A percentile compares a stretch with the other conserved stretches of the same genome.
Evolutionary conservation across 2,888 invertebrate species (phyloP).

Genomic region (Philereme vetulata): DNA sequence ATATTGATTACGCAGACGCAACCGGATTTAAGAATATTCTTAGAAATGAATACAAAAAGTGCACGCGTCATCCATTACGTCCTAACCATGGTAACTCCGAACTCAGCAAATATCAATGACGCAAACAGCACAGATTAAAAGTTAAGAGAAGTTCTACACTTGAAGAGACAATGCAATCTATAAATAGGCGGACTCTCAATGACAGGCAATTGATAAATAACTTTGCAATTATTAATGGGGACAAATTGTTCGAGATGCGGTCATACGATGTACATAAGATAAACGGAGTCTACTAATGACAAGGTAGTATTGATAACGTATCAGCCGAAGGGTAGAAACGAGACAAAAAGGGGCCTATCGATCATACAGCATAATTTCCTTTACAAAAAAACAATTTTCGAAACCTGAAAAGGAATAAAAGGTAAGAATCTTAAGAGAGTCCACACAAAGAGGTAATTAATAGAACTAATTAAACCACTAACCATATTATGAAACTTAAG

Average conservation of each 20-base stretch:
- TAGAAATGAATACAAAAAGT: conserved; percentile 16
- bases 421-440: no score
- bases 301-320: no score
- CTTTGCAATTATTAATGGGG: conserved; percentile 13
- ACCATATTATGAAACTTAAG: no score
- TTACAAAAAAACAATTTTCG: no score
- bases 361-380: no score
- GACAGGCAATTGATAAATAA: conserved; percentile 10
- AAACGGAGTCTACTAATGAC: background rate
- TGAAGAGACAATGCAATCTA: conserved; percentile 21
- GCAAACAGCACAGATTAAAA: conserved; percentile 4
- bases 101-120: conserved; percentile 21
- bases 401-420: no score
- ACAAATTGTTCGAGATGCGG: conserved; percentile 5
- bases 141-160: background rate
- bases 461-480: no score
- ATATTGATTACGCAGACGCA: conserved; percentile 1
- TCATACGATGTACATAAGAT: background rate
- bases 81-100: background rate
- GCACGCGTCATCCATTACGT: conserved; percentile 24
- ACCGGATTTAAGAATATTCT: conserved; percentile 1
- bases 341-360: no score
- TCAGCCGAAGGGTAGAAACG: no score
- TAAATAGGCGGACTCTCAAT: conserved; percentile 19
- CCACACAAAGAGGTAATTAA: no score